A percentile compares a stretch with the other conserved stretches of the same genome.
phyloP scores from a whole-genome alignment of 2,888 invertebrate genomes.

The Tridacna gigas region DNA sequence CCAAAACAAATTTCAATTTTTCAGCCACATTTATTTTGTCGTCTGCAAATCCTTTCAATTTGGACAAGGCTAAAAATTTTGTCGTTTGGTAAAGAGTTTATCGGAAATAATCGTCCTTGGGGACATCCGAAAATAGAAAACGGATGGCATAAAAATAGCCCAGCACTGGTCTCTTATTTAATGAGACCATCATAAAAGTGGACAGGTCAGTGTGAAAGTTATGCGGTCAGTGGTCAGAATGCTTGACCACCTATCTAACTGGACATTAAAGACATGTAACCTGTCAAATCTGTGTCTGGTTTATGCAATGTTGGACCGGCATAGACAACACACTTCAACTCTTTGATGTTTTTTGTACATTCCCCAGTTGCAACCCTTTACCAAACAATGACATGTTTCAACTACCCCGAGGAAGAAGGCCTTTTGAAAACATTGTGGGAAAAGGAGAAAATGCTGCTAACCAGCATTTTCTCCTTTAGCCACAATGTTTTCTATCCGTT shows the following conservation, averaged over 20 bases:
- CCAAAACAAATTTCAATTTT: no score
- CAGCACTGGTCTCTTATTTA: conserved; percentile 15
- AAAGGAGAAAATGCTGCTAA: no score
- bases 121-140: conserved; percentile 13
- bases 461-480: no score
- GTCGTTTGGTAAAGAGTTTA: no score
- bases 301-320: conserved; percentile 10
- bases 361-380: no score
- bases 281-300: conserved; percentile 23
- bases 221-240: conserved; percentile 18
- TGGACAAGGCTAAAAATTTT: no score
- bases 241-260: conserved; percentile 12
- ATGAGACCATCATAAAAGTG: conserved; percentile 14
- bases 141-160: conserved; percentile 1
- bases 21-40: no score
- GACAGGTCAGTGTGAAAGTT: conserved; percentile 3
- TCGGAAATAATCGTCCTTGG: neutral
- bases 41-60: no score
- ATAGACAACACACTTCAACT: neutral
- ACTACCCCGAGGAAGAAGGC: no score
- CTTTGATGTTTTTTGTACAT: neutral
- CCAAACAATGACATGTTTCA: no score
- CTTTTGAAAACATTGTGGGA: no score
- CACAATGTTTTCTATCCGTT: no score
- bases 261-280: conserved; percentile 26